Base-by-base conservation (phyloP, 2,113 vertebrate species). In the Triplophysa rosa region DNA sequence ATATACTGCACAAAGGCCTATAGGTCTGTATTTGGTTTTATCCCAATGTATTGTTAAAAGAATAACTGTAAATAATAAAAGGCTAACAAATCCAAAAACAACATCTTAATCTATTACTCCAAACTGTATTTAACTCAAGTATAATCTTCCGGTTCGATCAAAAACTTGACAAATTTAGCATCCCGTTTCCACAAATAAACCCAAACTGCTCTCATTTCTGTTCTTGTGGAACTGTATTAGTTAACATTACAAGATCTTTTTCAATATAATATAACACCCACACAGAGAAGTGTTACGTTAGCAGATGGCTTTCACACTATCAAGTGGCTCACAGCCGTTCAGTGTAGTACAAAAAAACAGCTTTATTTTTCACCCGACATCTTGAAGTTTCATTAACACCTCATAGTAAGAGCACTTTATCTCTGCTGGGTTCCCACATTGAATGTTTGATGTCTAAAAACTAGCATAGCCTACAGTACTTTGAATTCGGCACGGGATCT, bases 351-450 rank as follows among this genome's bases (percentile, higher is more conserved):
- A 23, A 58, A 75, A 77, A 77, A 85, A 69, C 52, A 78, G 58
- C 24, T 85, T 82, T 69, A 63, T 68, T 83, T 74, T 80, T 78
- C 52, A 33, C 17, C 33, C 16, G 4, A 16, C 26, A 47, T 74
- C 73, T 69, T 72, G 67, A 85, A 26, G 64, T 82, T 80, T 80
- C 84, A 85, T 85, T 82, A 82, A 64, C 68, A 82, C 73, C 73
- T 82, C 62, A 64, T 80, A 65, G 71, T 73, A 72, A 82, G 47
- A 80, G 59, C 47, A 40, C 49, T 67, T 73, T 78, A 61, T 61
- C 54, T 47, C 26, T 16, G 58, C 59, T 54, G 45, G 63, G 45
- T 56, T 49, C 58, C 68, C 17, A n/a, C 33, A 4, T 56, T 29
- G 10, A 61, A 69, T 40, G 71, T 56, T 65, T 58, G 54, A n/a